Percentiles rank a stretch among this genome's conserved stretches.
Conservation (phyloP, 2,888 invertebrate species). For the Sthenelais limicola region DNA sequence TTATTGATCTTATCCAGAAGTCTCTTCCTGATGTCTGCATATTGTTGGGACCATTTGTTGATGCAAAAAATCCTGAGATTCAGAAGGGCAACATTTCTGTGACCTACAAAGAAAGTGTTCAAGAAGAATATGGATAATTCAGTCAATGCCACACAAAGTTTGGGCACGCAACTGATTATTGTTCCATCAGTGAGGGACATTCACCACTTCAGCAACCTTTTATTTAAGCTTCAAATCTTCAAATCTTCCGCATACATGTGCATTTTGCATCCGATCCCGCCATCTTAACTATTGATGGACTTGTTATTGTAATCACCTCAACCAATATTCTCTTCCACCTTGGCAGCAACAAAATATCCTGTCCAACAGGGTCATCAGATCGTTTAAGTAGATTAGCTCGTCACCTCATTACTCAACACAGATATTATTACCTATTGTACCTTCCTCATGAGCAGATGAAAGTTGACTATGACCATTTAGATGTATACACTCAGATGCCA, state of each 20-base stretch:
- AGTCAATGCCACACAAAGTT: conserved; percentile 79
- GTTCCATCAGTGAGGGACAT: conserved; percentile 85
- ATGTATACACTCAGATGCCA: conserved; percentile 81
- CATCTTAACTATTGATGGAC: conserved; percentile 82
- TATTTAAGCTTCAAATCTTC: too few relatives aligned
- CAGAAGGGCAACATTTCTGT: conserved; percentile 38
- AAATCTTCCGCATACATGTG: conserved; percentile 48
- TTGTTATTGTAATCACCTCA: conserved; percentile 85
- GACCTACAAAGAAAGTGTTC: conserved; percentile 83
- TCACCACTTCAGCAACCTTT: conserved; percentile 86
- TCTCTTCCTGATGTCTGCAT: conserved; percentile 83
- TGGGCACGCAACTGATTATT: conserved; percentile 80
- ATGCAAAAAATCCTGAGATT: conserved; percentile 73
- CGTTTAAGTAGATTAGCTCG: conserved; percentile 83
- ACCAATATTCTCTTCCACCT: conserved; percentile 88
- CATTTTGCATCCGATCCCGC: conserved; percentile 87
- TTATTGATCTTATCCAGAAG: conserved; percentile 83
- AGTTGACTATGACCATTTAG: conserved; percentile 82
- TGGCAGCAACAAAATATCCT: conserved; percentile 83
- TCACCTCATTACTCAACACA: conserved; percentile 84
- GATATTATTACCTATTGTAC: conserved; percentile 84
- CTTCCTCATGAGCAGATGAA: conserved; percentile 80
- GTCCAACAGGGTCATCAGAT: conserved; percentile 74
- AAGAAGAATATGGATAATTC: conserved; percentile 80
- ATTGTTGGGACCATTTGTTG: conserved; percentile 88